Evolutionary conservation across 2,888 invertebrate genomes (phyloP).

Genomic region (Chrysolina oricalcia): DNA sequence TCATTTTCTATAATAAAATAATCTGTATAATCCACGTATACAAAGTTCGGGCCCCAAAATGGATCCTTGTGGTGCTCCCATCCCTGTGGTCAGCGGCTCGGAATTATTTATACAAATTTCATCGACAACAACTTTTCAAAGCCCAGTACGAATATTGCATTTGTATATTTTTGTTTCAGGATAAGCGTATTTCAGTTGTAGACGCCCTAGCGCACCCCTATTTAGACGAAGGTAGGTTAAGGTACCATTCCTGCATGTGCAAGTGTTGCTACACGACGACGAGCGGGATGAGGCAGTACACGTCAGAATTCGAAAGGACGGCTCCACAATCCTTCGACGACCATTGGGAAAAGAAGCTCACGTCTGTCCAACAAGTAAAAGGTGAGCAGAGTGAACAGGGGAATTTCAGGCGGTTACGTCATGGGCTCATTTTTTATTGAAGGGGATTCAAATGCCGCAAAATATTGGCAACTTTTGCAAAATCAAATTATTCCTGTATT

Average conservation of each 20-base stretch:
- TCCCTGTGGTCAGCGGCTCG: no score
- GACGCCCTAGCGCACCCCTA: slow-evolving; percentile 98
- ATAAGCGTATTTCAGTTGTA: slow-evolving; percentile 94
- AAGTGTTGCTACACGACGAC: slow-evolving; percentile 93
- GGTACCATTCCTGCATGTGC: slow-evolving; percentile 99
- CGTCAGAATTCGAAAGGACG: slow-evolving; percentile 92
- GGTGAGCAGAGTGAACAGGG: slow-evolving; percentile 73
- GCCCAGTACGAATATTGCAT: no score
- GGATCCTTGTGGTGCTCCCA: no score
- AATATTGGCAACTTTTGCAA: no score
- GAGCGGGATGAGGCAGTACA: slow-evolving; percentile 88
- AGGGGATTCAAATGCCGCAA: no score
- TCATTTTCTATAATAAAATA: no score
- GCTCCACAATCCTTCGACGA: slow-evolving; percentile 95
- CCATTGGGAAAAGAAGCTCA: slow-evolving; percentile 96
- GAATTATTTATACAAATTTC: no score
- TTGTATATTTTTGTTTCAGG: slow-evolving; percentile 73
- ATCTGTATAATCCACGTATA: no score
- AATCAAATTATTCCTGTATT: no score
- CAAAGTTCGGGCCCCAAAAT: no score
- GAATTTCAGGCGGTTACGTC: no score
- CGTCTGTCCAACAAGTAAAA: slow-evolving; percentile 95
- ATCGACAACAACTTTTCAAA: slow-evolving; percentile 14
- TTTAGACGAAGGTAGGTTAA: slow-evolving; percentile 96
- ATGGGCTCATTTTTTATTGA: no score